Conservation (phyloP, 2,888 invertebrate genomes). For the Philonicus albiceps region DNA sequence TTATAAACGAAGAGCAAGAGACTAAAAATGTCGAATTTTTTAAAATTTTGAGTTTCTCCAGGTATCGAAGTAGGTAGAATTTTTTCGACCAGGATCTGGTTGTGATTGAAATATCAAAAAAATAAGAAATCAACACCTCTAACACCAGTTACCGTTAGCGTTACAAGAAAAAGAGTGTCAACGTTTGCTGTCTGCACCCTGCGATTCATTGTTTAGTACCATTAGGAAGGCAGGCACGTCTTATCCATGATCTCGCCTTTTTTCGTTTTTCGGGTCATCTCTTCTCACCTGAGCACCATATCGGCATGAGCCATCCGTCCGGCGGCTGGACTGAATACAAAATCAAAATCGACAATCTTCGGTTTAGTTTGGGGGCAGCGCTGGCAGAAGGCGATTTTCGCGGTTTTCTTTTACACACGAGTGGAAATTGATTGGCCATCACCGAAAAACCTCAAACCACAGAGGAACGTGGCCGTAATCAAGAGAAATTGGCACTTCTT, state of each 20-base stretch:
- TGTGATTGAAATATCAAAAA: background rate
- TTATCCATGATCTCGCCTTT: background rate
- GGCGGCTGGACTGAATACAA: slow-evolving; percentile 12
- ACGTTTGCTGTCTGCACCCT: background rate
- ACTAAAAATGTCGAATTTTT: too few species aligned
- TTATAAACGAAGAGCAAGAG: too few species aligned
- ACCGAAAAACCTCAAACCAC: background rate
- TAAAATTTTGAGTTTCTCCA: too few species aligned
- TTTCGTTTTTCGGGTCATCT: slow-evolving; percentile 14
- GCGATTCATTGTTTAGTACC: background rate
- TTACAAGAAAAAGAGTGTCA: background rate
- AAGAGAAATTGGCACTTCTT: background rate
- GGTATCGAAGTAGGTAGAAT: too few species aligned
- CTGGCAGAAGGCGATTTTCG: background rate
- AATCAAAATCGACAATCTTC: background rate
- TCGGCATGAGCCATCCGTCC: background rate
- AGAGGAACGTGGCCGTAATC: background rate
- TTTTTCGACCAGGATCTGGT: background rate
- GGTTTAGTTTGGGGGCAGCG: background rate
- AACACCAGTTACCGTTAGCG: background rate
- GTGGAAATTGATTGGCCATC: background rate
- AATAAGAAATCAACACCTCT: background rate
- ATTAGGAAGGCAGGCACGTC: slow-evolving; percentile 7
- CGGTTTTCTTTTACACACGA: background rate
- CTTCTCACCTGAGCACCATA: background rate